Base-by-base conservation (phyloP, 2,113 vertebrate species). In the Oxygymnocypris stewartii region DNA sequence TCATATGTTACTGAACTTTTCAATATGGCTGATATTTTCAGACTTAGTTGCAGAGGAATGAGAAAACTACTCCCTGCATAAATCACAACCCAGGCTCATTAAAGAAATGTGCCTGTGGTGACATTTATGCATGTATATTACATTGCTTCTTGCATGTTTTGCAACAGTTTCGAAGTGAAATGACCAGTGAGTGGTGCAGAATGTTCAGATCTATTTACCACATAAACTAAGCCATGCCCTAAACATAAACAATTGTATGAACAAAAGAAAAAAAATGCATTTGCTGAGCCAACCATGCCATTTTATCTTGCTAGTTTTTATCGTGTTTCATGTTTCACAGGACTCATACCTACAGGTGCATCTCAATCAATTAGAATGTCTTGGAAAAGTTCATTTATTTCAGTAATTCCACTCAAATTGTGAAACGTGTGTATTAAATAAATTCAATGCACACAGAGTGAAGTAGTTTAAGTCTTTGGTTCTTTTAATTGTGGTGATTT, bases 1-100 rank as follows among this genome's bases (percentile, higher is more conserved):
- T 80, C 37, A 79, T 77, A 54, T 42, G 35, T 80, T 61, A 79
- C 31, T 37, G 31, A 31, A n/a, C 35, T n/a, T 40, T 80, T 61
- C 57, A 80, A 42, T 61, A 61, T 23, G 37, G 6, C 57, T 63
- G 35, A 42, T 61, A 80, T 80, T 1, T 80, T 42, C 8, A 80
- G 54, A 35, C 54, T 59, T 37, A 37, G 31, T n/a, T 61, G 37
- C 78, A 80, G 35, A 42, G 20, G 12, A 80, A 61, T 63, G 54
- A 63, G 35, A 80, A 63, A 80, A 44, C 61, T 18, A 23, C 20
- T 80, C 13, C 23, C 12, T 42, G 57, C 78, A 25, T 42, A 80
- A 80, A 80, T 63, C 54, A n/a, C 37, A 44, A 44, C 37, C 37
- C 4, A 42, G 37, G 9, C 71, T 44, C 37, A 42, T 42, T 42